Percentiles rank a stretch among this genome's conserved stretches.
Conservation (phyloP, 2,888 invertebrate species). For the Scaptomyza cyrtandrae region DNA sequence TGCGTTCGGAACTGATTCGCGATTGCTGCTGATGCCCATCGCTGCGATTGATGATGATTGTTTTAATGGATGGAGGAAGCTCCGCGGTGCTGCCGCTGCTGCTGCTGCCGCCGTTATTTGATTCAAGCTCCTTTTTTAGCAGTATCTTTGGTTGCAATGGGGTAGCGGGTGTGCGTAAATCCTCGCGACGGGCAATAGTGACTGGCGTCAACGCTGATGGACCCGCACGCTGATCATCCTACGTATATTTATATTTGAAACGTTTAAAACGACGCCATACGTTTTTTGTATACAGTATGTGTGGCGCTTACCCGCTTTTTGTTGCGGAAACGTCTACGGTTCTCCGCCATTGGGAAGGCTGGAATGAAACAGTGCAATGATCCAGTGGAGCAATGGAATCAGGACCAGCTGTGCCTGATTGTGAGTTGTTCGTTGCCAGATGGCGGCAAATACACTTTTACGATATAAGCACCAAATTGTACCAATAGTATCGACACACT, state of each 20-base stretch:
- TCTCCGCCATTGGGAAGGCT: constrained; percentile 71
- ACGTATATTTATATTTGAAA: background rate
- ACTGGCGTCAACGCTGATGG: constrained; percentile 71
- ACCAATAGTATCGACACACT: constrained; percentile 1
- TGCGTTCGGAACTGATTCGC: constrained; percentile 34
- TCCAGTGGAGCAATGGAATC: constrained; percentile 18
- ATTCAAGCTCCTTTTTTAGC: constrained; percentile 74
- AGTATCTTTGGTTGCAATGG: constrained; percentile 82
- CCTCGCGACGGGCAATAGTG: constrained; percentile 78
- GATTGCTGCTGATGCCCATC: constrained; percentile 17
- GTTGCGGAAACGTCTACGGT: constrained; percentile 76
- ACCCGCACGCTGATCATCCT: constrained; percentile 59
- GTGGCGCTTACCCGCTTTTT: constrained; percentile 64
- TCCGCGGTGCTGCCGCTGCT: constrained; percentile 41
- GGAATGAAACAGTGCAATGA: background rate
- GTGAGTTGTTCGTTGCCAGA: constrained; percentile 17
- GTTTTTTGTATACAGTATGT: no score
- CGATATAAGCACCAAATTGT: background rate
- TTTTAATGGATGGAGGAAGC: constrained; percentile 62
- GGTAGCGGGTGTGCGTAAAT: constrained; percentile 34
- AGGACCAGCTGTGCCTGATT: background rate
- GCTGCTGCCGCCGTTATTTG: constrained; percentile 24
- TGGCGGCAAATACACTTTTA: background rate
- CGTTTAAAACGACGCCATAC: background rate
- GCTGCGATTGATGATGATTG: constrained; percentile 78